Evolutionary conservation across 64 coral and sea anemone genomes (phyloP).

Genomic region (Actinia tenebrosa): DNA sequence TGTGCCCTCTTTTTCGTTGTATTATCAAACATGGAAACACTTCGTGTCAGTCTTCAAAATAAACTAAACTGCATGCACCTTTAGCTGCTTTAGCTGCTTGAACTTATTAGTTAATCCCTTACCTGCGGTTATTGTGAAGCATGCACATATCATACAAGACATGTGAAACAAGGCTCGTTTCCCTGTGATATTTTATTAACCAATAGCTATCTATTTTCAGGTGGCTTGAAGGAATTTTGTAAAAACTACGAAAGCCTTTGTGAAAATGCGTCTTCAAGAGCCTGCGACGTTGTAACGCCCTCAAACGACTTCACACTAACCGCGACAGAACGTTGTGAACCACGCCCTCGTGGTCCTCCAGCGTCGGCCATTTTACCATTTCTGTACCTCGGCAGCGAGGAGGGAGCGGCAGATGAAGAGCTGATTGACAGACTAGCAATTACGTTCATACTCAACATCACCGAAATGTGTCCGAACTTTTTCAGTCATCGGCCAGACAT

Average conservation of each 20-base stretch:
- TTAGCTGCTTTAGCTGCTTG: no score
- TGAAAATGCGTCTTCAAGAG: slow-evolving; percentile 66
- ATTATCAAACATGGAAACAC: no score
- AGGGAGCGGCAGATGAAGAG: slow-evolving; percentile 86
- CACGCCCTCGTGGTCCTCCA: slow-evolving; percentile 75
- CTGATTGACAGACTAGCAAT: slow-evolving; percentile 92
- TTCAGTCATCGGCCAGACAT: slow-evolving; percentile 80
- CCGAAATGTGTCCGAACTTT: slow-evolving; percentile 85
- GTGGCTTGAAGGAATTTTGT: slow-evolving; percentile 91
- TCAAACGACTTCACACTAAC: slow-evolving; percentile 25
- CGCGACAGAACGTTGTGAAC: slow-evolving; percentile 11
- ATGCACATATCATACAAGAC: no score
- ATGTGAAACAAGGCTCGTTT: no score
- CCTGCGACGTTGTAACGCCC: slow-evolving; percentile 43
- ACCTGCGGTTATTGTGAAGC: no score
- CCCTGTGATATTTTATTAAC: not conserved
- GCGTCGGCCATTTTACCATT: slow-evolving; percentile 80
- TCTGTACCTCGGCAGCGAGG: slow-evolving; percentile 90
- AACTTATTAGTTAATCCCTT: no score
- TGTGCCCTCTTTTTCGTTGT: no score
- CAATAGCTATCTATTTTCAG: slow-evolving; percentile 26
- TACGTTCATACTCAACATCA: slow-evolving; percentile 92
- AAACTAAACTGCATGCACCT: no score
- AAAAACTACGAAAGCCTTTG: slow-evolving; percentile 89
- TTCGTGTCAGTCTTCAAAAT: no score